phyloP scores from a whole-genome alignment of 2,888 invertebrate genomes.

The Drosophila neonasuta region DNA sequence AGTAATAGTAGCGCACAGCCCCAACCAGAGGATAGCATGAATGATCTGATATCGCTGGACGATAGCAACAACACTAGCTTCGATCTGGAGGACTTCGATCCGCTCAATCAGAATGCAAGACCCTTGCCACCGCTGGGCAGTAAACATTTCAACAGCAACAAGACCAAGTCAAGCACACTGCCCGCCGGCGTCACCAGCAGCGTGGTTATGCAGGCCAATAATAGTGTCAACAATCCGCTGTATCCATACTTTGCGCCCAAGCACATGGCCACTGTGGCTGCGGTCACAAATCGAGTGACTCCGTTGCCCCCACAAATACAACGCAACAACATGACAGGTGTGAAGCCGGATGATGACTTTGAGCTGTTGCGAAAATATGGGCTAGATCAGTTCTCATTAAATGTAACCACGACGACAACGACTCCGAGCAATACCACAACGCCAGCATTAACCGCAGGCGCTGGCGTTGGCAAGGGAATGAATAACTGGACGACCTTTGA shows the following conservation, averaged over 20 bases:
- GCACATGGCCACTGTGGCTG: conserved; percentile 68
- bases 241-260: conserved; percentile 83
- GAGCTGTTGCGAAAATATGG: conserved; percentile 82
- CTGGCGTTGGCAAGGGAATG: conserved; percentile 70
- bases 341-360: conserved; percentile 80
- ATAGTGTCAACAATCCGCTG: conserved; percentile 82
- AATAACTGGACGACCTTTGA: conserved; percentile 82
- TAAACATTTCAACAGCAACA: conserved; percentile 43
- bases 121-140: conserved; percentile 77
- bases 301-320: conserved; percentile 66
- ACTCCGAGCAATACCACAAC: conserved; percentile 25
- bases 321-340: conserved; percentile 51
- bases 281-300: conserved; percentile 56
- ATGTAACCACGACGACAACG: conserved; percentile 55
- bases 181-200: conserved; percentile 68
- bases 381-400: conserved; percentile 81
- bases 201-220: conserved; percentile 48
- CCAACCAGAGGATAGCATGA: conserved; percentile 82
- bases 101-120: conserved; percentile 83
- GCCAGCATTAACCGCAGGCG: conserved; percentile 48
- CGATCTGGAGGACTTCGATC: conserved; percentile 87
- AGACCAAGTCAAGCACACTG: conserved; percentile 77
- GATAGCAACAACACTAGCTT: conserved; percentile 85
- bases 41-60: conserved; percentile 87
- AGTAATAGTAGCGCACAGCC: conserved; percentile 54